A percentile compares a stretch with the other conserved stretches of the same genome.
Evolutionary conservation across 1,140 invertebrate genomes (phyloP).

Genomic region (Scaptomyza pallida): DNA sequence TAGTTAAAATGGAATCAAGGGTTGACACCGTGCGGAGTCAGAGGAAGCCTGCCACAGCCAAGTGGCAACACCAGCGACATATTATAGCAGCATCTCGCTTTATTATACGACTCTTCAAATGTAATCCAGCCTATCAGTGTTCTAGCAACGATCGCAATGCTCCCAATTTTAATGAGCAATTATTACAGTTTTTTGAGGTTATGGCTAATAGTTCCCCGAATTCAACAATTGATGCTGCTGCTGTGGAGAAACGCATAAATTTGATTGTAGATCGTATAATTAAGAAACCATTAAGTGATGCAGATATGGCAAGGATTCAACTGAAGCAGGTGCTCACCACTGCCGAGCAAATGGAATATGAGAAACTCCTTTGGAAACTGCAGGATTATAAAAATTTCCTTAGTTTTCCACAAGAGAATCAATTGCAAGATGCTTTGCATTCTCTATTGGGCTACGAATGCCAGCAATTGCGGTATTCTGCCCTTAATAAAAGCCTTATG

Average conservation of each 20-base stretch:
- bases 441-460: slow-evolving; percentile 56
- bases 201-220: neutral
- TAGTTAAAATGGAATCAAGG: too few species aligned
- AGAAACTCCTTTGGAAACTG: slow-evolving; percentile 20
- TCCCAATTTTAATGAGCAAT: slow-evolving; percentile 47
- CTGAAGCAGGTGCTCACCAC: slow-evolving; percentile 28
- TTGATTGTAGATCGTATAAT: neutral
- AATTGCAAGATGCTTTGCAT: slow-evolving; percentile 32
- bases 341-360: slow-evolving; percentile 19
- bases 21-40: too few species aligned
- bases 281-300: neutral
- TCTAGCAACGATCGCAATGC: neutral
- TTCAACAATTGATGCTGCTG: neutral
- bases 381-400: slow-evolving; percentile 4
- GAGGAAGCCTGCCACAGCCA: too few species aligned
- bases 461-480: slow-evolving; percentile 32
- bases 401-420: neutral
- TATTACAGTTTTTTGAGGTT: slow-evolving; percentile 50
- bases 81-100: slow-evolving; percentile 40
- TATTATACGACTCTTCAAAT: slow-evolving; percentile 42
- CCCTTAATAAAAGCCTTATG: slow-evolving; percentile 2
- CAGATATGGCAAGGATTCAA: slow-evolving; percentile 2
- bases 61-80: slow-evolving; percentile 42
- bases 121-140: slow-evolving; percentile 42
- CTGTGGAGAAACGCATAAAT: slow-evolving; percentile 2